Base-by-base conservation (phyloP, 2,797 vertebrate genomes). In the Geotrypetes seraphini region DNA sequence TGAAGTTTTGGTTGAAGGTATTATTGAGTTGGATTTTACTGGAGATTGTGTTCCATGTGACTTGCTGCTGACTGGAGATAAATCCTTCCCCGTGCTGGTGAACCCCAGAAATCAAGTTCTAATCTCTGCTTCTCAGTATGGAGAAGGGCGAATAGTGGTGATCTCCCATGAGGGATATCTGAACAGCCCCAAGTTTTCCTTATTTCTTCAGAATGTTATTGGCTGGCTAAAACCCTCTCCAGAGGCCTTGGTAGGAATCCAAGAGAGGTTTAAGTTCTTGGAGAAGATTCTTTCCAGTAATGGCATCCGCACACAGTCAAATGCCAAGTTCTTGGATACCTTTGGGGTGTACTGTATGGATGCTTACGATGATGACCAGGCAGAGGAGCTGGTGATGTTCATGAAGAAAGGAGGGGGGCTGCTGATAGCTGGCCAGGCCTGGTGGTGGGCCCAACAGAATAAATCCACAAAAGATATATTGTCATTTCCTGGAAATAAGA, bases 61-160 rank as follows among this genome's bases (percentile, higher is more conserved):
- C 28, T 68, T 90, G 34, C 42, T 88, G 2, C 69, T 90, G 11
- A 77, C 21, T 1, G 84, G 86, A 23, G 71, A 84, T 29, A 40
- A 78, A 1, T 61, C 85, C 30, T 86, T 88, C 53, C 84, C 86
- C 1, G 65, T 89, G 24, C 53, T 62, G 43, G 69, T 78, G 56
- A 75, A 71, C 15, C 28, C 28, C 8, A 46, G 34, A 4, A 80
- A 78, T 10, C 82, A 91, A 39, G 73, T 81, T 3, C 56, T 83
- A 22, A 81, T 88, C 25, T 88, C 87, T 1, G 88, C 85, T 2
- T 89, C 87, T 15, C 59, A 47, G 32, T 89, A 84, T 0, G 74
- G 85, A 15, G 19, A 15, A n/a, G 88, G 88, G 19, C 72, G 73
- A 25, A 63, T 91, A 4, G 73, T 90, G 9, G 75, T 83, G 11